These are phyloP conservation scores for Marcusenius ussheri DNA, from an alignment of 2,113 vertebrate genomes.

Conservation along the genomic window DNA sequence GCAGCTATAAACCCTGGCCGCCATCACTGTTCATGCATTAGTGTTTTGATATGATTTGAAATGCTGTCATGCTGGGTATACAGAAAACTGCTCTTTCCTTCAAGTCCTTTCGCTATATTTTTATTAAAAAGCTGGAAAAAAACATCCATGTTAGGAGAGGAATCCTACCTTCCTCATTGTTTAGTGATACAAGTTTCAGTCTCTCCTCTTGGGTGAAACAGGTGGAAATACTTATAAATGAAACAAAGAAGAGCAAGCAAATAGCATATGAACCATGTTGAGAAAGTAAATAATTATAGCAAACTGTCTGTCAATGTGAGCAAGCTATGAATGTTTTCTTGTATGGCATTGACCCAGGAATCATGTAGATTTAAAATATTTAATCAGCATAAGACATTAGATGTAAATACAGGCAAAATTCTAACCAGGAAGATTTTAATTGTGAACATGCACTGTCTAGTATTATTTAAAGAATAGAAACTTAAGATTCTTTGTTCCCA, in stretches of 20 bases:
- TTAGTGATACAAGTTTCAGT: neutral
- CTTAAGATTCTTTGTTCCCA: neutral
- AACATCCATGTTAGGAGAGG: neutral
- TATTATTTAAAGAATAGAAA: neutral
- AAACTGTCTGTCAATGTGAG: neutral
- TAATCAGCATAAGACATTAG: neutral
- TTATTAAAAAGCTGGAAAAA: neutral
- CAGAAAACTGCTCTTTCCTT: neutral
- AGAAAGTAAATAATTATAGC: neutral
- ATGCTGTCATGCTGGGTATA: neutral
- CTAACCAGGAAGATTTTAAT: neutral
- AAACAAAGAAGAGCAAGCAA: neutral
- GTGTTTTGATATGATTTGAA: neutral
- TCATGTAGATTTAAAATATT: neutral
- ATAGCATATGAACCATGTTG: neutral
- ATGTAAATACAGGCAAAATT: neutral
- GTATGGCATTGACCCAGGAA: neutral
- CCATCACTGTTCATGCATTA: neutral
- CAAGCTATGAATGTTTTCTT: neutral
- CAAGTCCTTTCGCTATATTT: neutral
- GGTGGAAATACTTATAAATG: neutral
- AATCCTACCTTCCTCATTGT: neutral
- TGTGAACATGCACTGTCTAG: neutral
- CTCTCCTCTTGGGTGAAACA: neutral
- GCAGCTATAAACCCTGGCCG: neutral